Evolutionary conservation across 2,113 vertebrate genomes (phyloP), one percentile per base, ranked within the genome.

Genomic region (Smithornis capensis): DNA sequence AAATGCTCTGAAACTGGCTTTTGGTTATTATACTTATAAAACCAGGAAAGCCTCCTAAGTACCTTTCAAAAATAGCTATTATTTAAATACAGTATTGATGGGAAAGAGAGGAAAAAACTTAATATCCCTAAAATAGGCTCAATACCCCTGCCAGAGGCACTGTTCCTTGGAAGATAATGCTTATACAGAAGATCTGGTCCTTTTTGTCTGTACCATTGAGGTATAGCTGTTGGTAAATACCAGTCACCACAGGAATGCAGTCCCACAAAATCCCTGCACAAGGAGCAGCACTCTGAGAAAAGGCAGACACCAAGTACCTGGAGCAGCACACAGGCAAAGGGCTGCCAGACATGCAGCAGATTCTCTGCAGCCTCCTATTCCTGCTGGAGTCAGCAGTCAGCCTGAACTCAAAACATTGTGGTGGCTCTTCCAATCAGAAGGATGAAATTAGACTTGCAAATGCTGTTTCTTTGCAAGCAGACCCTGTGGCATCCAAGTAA

Each of bases 21-120:
- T 95, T 70, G 80, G 50, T 35, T 83, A 49, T 14, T 74, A 45
- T 53, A n/a, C 53, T 62, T 85, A n/a, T 45, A 76, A 92, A 91
- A 65, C 17, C 37, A 79, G 50, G 38, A 85, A 87, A 80, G 22
- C 18, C 78, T 94, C 57, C 68, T 38, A 80, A 0, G 0, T 53
- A 45, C 65, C 18, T 93, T 73, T 57, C 53, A 69, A 83, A 94
- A 76, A 24, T 29, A 79, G 8, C 17, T 31, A 49, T 14, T 5
- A 53, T 60, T 83, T 31, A 8, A 37, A 52, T 33, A 33, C 23
- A 18, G 4, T 16, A 37, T 57, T 31, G 12, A 50, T 50, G 33
- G 42, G 31, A 62, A 84, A 76, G 14, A 68, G 21, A 49, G 9
- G 19, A n/a, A 27, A 24, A 79, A 73, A 44, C 1, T 14, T 28